A percentile compares a stretch with the other conserved stretches of the same genome.
Conservation (phyloP, 2,113 vertebrate species). For the Austrofundulus limnaeus region DNA sequence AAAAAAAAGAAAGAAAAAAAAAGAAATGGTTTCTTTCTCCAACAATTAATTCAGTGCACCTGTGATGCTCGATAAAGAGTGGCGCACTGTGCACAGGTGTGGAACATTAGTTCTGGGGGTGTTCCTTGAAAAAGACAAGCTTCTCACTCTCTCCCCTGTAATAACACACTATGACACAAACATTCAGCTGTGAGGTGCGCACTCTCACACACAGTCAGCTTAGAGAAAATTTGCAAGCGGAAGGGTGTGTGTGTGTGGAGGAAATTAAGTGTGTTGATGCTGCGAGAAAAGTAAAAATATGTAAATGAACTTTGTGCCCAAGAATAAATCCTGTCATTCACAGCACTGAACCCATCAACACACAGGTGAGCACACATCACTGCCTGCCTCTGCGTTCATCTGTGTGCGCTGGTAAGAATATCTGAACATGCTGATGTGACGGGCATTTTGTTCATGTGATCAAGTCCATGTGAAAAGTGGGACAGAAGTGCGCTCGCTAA, state of each 20-base stretch:
- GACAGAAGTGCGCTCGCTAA: constrained; percentile 43
- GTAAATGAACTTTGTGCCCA: constrained; percentile 76
- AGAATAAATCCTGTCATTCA: constrained; percentile 79
- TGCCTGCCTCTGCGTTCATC: constrained; percentile 7
- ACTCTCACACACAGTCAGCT: constrained; percentile 29
- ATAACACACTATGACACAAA: constrained; percentile 68
- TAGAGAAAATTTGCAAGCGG: constrained; percentile 17
- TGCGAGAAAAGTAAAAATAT: constrained; percentile 76
- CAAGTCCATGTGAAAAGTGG: constrained; percentile 43
- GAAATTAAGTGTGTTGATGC: constrained; percentile 50
- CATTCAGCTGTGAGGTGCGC: constrained; percentile 27
- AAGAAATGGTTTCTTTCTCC: constrained; percentile 83
- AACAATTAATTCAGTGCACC: constrained; percentile 84
- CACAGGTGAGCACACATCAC: constrained; percentile 54
- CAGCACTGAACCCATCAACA: constrained; percentile 65
- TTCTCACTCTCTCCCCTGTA: constrained; percentile 67
- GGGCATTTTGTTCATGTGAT: constrained; percentile 23
- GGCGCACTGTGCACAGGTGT: constrained; percentile 84
- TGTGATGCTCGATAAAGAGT: constrained; percentile 85
- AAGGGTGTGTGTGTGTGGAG: neutral
- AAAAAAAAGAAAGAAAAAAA: constrained; percentile 36
- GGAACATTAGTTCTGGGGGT: constrained; percentile 86
- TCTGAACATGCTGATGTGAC: constrained; percentile 18
- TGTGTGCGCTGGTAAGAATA: constrained; percentile 18
- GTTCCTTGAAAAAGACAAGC: constrained; percentile 82